Base-by-base conservation (phyloP, 2,888 invertebrate species). In the Malachius bipustulatus region DNA sequence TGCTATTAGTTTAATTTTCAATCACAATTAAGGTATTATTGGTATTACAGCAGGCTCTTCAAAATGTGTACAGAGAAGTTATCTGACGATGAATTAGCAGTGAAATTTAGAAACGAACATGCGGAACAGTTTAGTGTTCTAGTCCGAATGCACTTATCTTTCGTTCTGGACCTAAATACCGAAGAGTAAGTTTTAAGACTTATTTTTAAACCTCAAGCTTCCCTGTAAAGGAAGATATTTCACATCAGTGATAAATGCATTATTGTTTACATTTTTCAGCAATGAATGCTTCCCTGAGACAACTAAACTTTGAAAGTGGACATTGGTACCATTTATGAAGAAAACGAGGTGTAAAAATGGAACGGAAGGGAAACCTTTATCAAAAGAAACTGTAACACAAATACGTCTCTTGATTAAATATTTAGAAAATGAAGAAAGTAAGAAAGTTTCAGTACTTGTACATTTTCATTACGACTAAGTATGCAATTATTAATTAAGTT, bases 71-170 rank as follows among this genome's bases (percentile, higher is more conserved):
- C n/a, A n/a, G n/a, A n/a, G n/a, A n/a, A n/a, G n/a, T n/a, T n/a
- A n/a, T n/a, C n/a, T n/a, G 52, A 52, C 36, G 52, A 52, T 38
- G 37, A 72, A 52, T 66, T 82, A 45, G 80, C 80, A 44, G 75
- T 78, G 54, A 75, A 73, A 60, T 71, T 88, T 60, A 73, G 82
- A 49, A 71, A 71, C 51, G 81, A 82, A 56, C 83, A 88, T 67
- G 75, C 79, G 36, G 89, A 89, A 52, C 88, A 89, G 59, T 89
- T 82, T 62, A 76, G 79, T 48, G 84, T 82, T 14, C 70, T 91
- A 55, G 88, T 90, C 50, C 77, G 84, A 54, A 91, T 91, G 91
- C 91, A 91, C 67, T 70, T 91, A 54, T 89, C 89, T 4, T 90
- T 91, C 64, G 77, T 88, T 51, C 70, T 91, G 50, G 88, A 91